Base-by-base conservation (phyloP, 2,888 invertebrate genomes). In the Leptopilina myrica region DNA sequence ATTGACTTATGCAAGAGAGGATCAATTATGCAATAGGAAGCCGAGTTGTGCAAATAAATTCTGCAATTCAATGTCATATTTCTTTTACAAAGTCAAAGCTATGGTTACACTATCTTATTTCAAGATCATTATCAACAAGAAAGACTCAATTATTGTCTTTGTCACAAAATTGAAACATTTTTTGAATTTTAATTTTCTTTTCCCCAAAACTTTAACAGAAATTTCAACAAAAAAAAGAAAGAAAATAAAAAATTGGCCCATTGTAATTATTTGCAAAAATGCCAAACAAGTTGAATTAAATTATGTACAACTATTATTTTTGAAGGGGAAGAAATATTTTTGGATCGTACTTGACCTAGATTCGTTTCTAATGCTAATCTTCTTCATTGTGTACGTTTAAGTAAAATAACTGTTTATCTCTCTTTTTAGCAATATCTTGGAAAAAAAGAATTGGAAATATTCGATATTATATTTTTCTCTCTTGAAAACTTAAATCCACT, bases 1-100 rank as follows among this genome's bases (percentile, higher is more conserved):
- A 75, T 79, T 75, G 76, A 26, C 20, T 78, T 76, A 73, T 26
- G 40, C 33, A 73, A 73, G n/a, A 73, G n/a, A 56, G 9, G 56
- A 53, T 62, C 62, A 62, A 62, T 62, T 62, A 73, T 56, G 40
- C 33, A 73, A 73, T 40, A 56, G 7, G 56, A 53, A 73, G 33
- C 73, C 40, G 33, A n/a, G 9, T 9, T 0, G 9, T 62, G 8
- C 1, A n/a, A 33, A 56, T n/a, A 73, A 40, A 73, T 73, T 73
- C 9, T n/a, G 9, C n/a, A 33, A 73, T n/a, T 73, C 73, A 40
- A 11, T 59, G 69, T 49, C 53, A 49, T n/a, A 49, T 33, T 59
- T 59, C 14, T 26, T 59, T 40, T 11, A 40, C 56, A 76, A 64
- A n/a, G 53, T 40, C 33, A 76, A 64, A 59, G 26, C 46, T 40